These are phyloP conservation scores for Portevinia maculata DNA, from an alignment of 2,888 invertebrate species.

Conservation along the genomic window DNA sequence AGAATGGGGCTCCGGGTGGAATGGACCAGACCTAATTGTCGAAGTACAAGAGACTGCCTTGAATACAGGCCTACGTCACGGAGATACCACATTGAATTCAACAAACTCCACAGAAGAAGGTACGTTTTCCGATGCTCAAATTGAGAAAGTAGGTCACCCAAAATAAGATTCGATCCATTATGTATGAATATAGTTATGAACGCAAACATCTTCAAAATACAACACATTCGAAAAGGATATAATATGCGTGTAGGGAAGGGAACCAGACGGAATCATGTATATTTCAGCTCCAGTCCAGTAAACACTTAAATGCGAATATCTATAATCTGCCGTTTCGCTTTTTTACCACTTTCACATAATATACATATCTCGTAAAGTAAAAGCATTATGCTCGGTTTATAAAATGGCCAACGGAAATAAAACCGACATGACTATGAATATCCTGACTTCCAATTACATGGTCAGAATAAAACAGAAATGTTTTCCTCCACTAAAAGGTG, in stretches of 20 bases:
- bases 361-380: slow-evolving; percentile 27
- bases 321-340: slow-evolving; percentile 18
- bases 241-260: background rate
- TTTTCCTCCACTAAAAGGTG: slow-evolving; percentile 7
- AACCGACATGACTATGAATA: slow-evolving; percentile 21
- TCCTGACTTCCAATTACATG: slow-evolving; percentile 10
- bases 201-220: slow-evolving; percentile 4
- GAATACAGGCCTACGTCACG: slow-evolving; percentile 78
- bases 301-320: slow-evolving; percentile 15
- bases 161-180: too few relatives aligned
- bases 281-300: slow-evolving; percentile 18
- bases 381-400: slow-evolving; percentile 4
- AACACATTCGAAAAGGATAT: background rate
- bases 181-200: too few relatives aligned
- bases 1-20: slow-evolving; percentile 83
- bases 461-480: background rate
- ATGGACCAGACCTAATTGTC: slow-evolving; percentile 81
- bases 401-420: slow-evolving; percentile 25
- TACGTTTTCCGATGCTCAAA: slow-evolving; percentile 26
- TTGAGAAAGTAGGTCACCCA: slow-evolving; percentile 8
- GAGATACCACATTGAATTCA: slow-evolving; percentile 74
- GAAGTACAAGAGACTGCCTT: slow-evolving; percentile 81
- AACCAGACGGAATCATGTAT: slow-evolving; percentile 24
- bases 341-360: slow-evolving; percentile 22
- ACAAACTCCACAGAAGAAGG: slow-evolving; percentile 74